Conservation (phyloP, 2,888 invertebrate genomes). For the Nematopogon swammerdamellus region DNA sequence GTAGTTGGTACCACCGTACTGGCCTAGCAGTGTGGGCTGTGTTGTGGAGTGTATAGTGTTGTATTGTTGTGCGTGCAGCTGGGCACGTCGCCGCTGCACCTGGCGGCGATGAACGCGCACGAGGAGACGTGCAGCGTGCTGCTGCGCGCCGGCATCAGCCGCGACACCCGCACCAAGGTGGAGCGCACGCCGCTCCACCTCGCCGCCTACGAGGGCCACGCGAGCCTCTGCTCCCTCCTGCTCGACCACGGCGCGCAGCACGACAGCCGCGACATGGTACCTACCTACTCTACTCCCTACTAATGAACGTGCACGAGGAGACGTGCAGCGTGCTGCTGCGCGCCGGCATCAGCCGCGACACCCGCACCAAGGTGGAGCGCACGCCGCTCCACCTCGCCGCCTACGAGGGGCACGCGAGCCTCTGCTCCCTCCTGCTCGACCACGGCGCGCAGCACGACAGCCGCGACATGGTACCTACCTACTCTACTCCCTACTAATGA, state of each 20-base stretch:
- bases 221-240: constrained; percentile 68
- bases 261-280: too few relatives aligned
- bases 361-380: constrained; percentile 78
- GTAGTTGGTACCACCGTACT: too few relatives aligned
- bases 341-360: constrained; percentile 76
- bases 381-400: constrained; percentile 80
- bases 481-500: too few relatives aligned
- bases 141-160: constrained; percentile 80
- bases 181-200: constrained; percentile 90
- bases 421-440: constrained; percentile 63
- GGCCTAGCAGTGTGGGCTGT: too few relatives aligned
- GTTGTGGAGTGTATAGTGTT: too few relatives aligned
- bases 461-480: constrained; percentile 67
- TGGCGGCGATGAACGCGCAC: constrained; percentile 81
- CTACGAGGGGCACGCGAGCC: constrained; percentile 70
- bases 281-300: too few relatives aligned
- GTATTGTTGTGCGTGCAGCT: constrained; percentile 47
- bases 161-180: constrained; percentile 89
- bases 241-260: constrained; percentile 79
- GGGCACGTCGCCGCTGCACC: constrained; percentile 86
- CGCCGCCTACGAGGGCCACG: constrained; percentile 82
- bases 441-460: constrained; percentile 72
- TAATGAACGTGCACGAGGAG: constrained; percentile 63
- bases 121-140: constrained; percentile 76
- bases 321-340: constrained; percentile 71